Evolutionary conservation across 53 echinoderm and acorn worm genomes (phyloP), one percentile per base, ranked within the genome.

Genomic region (Echinarachnius parma): DNA sequence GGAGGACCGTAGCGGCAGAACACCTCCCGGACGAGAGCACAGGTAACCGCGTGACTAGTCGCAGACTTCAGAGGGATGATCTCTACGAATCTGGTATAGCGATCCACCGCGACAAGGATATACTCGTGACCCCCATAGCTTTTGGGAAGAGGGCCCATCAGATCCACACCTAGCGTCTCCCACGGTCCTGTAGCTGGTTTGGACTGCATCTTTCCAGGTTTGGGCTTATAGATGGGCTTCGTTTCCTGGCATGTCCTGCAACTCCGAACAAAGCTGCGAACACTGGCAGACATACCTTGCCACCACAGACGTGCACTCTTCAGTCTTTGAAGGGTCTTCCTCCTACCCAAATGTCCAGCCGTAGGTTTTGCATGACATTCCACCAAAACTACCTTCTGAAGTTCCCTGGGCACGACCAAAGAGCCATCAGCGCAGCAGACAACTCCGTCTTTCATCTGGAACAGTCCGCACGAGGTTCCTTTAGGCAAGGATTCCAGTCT

Each of bases 271-370:
- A 85, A 61, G 11, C 31, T 46, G 9, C 58, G 57, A 0, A 67
- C 42, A 20, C 36, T 46, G n/a, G 31, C 1, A 14, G 14, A 64
- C 4, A 78, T 65, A 31, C 37, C 53, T 55, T 78, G 31, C 78
- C 80, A 67, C n/a, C 23, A 61, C 19, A 61, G n/a, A n/a, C n/a
- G n/a, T n/a, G n/a, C n/a, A n/a, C n/a, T n/a, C 35, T 64, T 63
- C 28, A 82, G 28, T 55, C 56, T 49, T 0, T 60, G 50, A 3
- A 82, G 30, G 21, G 87, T 87, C 55, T 87, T 87, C 20, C 59
- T 68, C n/a, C 82, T 42, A 11, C 87, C 82, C n/a, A 82, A 49
- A 46, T 82, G 82, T 13, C 78, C 82, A 20, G 66, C 76, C 4
- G 46, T 77, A 4, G 86, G 81, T 22, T 50, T 29, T 9, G 19